Percentiles rank a stretch among this genome's conserved stretches.
phyloP scores from a whole-genome alignment of 2,113 vertebrate genomes.

The Saguinus midas region DNA sequence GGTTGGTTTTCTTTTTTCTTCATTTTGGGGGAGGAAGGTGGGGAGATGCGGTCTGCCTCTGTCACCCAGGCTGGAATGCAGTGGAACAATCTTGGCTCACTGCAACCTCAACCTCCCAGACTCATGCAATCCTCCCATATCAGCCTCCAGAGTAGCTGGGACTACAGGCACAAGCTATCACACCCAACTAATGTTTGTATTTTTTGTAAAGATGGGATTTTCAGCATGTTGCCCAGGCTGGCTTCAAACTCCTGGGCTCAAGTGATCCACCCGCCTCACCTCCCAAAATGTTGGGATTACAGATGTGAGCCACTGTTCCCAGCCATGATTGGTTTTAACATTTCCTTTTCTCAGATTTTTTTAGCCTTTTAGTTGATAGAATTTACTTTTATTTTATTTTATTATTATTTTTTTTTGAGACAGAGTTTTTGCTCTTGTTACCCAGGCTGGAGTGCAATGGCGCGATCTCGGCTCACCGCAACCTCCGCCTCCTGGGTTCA shows the following conservation, averaged over 20 bases:
- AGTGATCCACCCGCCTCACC: neutral
- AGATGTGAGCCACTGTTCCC: neutral
- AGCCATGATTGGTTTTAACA: neutral
- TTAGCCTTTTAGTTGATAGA: neutral
- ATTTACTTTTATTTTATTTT: neutral
- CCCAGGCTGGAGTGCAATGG: no score
- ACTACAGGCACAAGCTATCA: neutral
- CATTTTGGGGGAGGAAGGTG: neutral
- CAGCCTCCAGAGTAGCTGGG: neutral
- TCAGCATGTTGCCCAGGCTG: neutral
- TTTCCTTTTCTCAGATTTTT: slow-evolving; percentile 24
- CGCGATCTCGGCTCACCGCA: no score
- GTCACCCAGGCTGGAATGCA: neutral
- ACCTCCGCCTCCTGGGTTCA: no score
- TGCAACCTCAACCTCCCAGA: neutral
- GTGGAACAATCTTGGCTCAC: neutral
- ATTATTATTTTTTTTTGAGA: no score
- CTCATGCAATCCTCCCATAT: neutral
- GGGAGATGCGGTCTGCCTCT: neutral
- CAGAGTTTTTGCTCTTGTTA: no score
- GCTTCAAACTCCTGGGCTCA: neutral
- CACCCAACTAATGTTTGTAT: neutral
- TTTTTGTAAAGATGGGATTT: neutral
- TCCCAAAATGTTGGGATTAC: neutral
- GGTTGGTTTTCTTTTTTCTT: neutral